phyloP scores from a whole-genome alignment of 2,113 vertebrate genomes.

The Zosterops borbonicus region DNA sequence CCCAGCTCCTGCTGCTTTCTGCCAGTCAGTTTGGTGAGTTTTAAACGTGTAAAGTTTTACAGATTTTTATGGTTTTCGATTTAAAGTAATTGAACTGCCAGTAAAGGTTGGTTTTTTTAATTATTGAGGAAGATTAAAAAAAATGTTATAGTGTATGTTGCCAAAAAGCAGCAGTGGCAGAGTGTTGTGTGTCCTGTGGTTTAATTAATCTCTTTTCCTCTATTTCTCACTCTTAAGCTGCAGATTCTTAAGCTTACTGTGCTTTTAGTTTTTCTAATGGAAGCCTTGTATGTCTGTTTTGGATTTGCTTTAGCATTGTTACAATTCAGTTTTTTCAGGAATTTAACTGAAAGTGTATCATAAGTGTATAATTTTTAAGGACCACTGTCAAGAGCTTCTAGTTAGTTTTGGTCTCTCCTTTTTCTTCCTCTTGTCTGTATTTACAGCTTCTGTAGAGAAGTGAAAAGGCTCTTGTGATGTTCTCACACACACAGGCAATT shows the following conservation, averaged over 20 bases:
- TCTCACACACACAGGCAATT: neutral
- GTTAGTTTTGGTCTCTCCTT: accelerated
- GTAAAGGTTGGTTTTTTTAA: neutral
- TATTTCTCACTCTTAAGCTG: neutral
- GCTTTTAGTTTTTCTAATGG: neutral
- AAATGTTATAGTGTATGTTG: accelerated
- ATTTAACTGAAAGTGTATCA: neutral
- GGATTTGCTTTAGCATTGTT: neutral
- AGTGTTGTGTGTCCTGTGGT: neutral
- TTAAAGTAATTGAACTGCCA: neutral
- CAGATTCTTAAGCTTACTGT: neutral
- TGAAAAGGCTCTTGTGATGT: neutral
- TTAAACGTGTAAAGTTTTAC: neutral
- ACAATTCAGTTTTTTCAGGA: neutral
- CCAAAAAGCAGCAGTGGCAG: neutral
- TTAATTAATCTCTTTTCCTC: neutral
- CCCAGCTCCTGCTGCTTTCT: neutral
- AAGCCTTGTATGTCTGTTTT: accelerated
- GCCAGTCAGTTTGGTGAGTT: neutral
- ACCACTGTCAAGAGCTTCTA: accelerated
- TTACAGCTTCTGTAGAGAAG: neutral
- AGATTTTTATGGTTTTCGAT: too few species aligned
- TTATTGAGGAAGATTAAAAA: neutral
- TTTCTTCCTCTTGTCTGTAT: neutral
- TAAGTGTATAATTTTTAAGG: neutral